Evolutionary conservation across 2,888 invertebrate genomes (phyloP).

Genomic region (Sphaerophoria taeniata): DNA sequence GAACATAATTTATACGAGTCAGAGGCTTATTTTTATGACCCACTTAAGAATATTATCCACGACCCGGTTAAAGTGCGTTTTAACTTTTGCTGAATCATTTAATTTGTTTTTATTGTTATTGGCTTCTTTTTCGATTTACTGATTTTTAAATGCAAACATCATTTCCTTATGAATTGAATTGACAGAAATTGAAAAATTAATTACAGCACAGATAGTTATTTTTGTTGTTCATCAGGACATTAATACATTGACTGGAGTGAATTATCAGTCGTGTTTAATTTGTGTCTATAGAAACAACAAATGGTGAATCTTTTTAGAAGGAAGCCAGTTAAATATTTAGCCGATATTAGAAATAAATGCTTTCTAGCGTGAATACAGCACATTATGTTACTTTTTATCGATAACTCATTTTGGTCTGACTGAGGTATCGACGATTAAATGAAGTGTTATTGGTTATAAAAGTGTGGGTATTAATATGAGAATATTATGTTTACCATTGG

Average conservation of each 20-base stretch:
- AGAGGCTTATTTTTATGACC: conserved; percentile 2
- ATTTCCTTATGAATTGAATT: conserved; percentile 8
- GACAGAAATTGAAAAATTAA: neutral
- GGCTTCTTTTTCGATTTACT: conserved; percentile 31
- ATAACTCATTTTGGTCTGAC: neutral
- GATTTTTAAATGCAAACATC: conserved; percentile 26
- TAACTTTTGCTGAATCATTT: conserved; percentile 19
- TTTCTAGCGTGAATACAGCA: neutral
- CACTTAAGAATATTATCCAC: conserved; percentile 14
- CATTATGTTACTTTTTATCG: neutral
- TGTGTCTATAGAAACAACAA: neutral
- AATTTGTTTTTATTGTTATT: conserved; percentile 20
- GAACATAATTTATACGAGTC: neutral
- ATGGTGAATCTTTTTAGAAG: no score
- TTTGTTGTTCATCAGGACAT: no score
- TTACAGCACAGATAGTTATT: no score
- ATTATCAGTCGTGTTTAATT: neutral
- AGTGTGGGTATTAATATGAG: neutral
- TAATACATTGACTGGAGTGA: neutral
- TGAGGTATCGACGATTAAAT: neutral
- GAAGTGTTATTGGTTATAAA: conserved; percentile 1
- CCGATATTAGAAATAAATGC: neutral
- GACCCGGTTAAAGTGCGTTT: conserved; percentile 8
- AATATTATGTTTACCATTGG: neutral
- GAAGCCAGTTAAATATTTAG: neutral